Base-by-base conservation (phyloP, 2,113 vertebrate species). In the Proterorhinus semilunaris region DNA sequence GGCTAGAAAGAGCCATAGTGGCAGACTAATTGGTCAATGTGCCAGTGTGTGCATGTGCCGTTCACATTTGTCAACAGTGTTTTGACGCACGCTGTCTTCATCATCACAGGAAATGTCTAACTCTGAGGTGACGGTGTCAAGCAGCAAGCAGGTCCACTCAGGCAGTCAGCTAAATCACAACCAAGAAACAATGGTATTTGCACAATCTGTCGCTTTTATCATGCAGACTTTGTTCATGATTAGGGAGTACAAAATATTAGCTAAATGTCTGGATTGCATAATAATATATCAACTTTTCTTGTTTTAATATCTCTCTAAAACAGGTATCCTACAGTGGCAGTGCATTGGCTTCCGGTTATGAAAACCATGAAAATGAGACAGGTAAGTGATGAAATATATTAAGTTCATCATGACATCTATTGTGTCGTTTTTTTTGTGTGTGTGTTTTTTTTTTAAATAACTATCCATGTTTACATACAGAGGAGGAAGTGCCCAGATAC, bases 401-500 rank as follows among this genome's bases (percentile, higher is more conserved):
- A 44, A 63, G 16, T 71, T n/a, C 16, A 1, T 9, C 8, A 43
- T 47, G 27, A 50, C n/a, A 16, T 9, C 43, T 51, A 61, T 61
- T 13, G 11, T 44, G 42, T 15, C 10, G 7, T 68, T 62, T 36
- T 36, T 36, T 27, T 27, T 27, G 1, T 27, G 1, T 27, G n/a
- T n/a, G n/a, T 21, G 21, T 36, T 36, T 36, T 36, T 36, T 36
- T 36, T 36, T 27, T 62, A 36, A 74, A 46, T 36, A 67, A 83
- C 53, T 89, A 74, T 13, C 86, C 75, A 42, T 72, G 62, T 58
- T 76, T 21, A 87, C 63, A 82, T 88, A 74, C 87, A 72, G 94
- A 94, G 0, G 92, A 96, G 83, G 95, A 96, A n/a, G 46, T 93
- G 67, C 93, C 95, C 66, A 95, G 94, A 78, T 91, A 95, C 84